Evolutionary conservation across 2,113 vertebrate genomes (phyloP).

Genomic region (Fukomys damarensis): DNA sequence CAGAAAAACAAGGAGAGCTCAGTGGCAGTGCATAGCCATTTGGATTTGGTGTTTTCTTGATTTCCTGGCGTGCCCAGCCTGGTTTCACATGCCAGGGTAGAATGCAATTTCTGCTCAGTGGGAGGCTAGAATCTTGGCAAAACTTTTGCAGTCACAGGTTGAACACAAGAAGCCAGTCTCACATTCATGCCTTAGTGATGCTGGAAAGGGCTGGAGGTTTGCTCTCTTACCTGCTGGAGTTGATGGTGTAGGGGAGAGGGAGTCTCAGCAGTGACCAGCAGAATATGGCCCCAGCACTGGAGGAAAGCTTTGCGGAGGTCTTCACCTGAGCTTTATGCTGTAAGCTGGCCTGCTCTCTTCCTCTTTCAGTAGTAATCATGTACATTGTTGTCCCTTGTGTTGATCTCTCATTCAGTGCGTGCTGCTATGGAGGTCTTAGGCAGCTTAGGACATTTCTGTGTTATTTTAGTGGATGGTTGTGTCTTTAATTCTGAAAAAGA

Average conservation of each 20-base stretch:
- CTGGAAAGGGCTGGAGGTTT: slow-evolving; percentile 30
- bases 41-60: slow-evolving; percentile 49
- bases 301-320: neutral
- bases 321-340: neutral
- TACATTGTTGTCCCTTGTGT: neutral
- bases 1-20: slow-evolving; percentile 62
- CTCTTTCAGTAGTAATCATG: neutral
- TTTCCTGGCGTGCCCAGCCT: slow-evolving; percentile 10
- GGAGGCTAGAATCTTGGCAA: slow-evolving; percentile 59
- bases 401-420: neutral
- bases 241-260: neutral
- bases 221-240: slow-evolving; percentile 48
- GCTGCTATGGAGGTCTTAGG: neutral
- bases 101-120: slow-evolving; percentile 3
- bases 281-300: neutral
- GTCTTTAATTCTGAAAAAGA: slow-evolving; percentile 27
- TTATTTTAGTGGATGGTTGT: neutral
- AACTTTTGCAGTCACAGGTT: slow-evolving; percentile 38
- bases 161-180: neutral
- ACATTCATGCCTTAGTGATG: neutral
- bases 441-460: neutral
- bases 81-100: neutral
- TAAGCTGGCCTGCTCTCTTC: neutral
- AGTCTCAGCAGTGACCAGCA: neutral
- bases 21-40: neutral